Base-by-base conservation (phyloP, 2,888 invertebrate genomes). In the Bruchidius siliquastri region DNA sequence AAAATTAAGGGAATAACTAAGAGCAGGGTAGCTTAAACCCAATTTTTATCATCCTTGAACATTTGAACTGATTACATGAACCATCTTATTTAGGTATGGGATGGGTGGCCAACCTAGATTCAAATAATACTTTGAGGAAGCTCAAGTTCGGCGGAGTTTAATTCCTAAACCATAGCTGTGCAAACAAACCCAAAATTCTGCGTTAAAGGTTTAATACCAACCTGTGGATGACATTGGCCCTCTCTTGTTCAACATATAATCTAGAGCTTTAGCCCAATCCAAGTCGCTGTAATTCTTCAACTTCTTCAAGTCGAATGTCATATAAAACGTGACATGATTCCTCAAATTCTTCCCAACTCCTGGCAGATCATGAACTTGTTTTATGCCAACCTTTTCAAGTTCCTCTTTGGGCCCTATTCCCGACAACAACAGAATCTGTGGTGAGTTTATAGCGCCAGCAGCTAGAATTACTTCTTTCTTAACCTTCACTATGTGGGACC, bases 291-390 rank as follows among this genome's bases (percentile, higher is more conserved):
- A 83, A 69, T 89, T 88, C 0, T 88, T 87, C 68, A 88, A 87
- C 73, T 89, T 88, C 3, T 83, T 87, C 79, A 92, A 84, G 0
- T 87, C 86, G 81, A 89, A 92, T n/a, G 88, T 87, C 10, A 92
- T 77, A 6, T 86, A 87, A 49, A 90, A 90, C 0, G 92, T 90
- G 0, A 92, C 91, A 79, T 93, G 92, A 82, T 92, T 92, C 74
- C 92, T 92, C 0, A 93, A 84, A 81, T 92, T 93, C 80, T 90
- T 89, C 0, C 93, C 92, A 0, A 93, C 92, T 0, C 92, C 92
- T 0, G 91, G 92, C 21, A 92, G 84, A 76, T 92, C 89, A 76
- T 90, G 89, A 26, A 91, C 86, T 13, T 90, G 88, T 4, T 88
- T 88, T 30, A 93, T 90, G 73, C 90, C 90, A 74, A 90, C 88